Evolutionary conservation across 2,797 vertebrate genomes (phyloP).

Genomic region (Fundulus diaphanus): DNA sequence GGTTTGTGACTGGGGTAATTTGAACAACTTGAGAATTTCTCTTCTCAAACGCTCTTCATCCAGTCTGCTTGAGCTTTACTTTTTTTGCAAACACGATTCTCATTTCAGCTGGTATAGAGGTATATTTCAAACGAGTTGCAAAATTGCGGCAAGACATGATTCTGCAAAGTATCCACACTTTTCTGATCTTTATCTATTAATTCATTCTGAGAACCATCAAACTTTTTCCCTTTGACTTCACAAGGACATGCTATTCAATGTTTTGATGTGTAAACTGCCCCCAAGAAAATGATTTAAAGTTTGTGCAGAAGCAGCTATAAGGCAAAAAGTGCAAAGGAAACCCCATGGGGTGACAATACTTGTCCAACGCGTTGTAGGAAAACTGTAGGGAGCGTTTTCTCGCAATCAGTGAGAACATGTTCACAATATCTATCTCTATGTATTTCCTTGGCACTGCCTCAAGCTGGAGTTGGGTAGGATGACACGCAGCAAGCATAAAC

Average conservation of each 20-base stretch:
- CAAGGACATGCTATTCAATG: neutral
- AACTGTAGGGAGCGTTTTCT: neutral
- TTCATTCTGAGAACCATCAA: neutral
- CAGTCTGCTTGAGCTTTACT: neutral
- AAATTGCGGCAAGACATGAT: neutral
- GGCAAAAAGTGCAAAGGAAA: no score
- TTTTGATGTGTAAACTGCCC: neutral
- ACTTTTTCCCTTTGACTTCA: neutral
- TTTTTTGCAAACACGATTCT: neutral
- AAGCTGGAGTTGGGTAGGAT: no score
- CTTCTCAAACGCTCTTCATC: neutral
- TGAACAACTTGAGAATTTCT: neutral
- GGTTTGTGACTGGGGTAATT: neutral
- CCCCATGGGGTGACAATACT: no score
- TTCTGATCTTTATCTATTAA: neutral
- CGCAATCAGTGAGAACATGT: neutral
- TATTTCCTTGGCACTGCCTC: neutral
- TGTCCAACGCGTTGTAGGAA: no score
- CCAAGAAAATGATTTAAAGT: neutral
- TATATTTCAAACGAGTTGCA: neutral
- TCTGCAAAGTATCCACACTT: neutral
- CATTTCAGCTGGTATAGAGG: neutral
- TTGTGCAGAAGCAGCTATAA: no score
- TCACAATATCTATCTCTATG: neutral
- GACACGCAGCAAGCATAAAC: constrained; percentile 31